phyloP scores from a whole-genome alignment of 1,140 invertebrate genomes.

The Aplysia californica region DNA sequence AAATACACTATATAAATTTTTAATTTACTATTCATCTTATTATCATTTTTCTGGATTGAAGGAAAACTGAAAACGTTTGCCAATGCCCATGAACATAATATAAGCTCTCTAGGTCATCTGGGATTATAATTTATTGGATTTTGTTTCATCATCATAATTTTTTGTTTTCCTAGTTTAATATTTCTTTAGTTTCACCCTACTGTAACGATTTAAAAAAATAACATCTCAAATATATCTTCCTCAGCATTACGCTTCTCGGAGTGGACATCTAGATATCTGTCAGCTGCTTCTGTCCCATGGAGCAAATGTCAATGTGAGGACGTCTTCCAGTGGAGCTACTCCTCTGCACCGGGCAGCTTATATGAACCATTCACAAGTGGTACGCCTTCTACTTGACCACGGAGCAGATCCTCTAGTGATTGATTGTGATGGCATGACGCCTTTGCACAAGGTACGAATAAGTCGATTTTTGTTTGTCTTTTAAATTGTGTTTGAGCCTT shows the following conservation, averaged over 20 bases:
- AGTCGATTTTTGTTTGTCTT: background rate
- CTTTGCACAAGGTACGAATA: slow-evolving; percentile 71
- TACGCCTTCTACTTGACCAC: slow-evolving; percentile 73
- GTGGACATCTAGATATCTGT: slow-evolving; percentile 79
- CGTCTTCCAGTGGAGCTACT: slow-evolving; percentile 79
- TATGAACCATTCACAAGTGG: slow-evolving; percentile 53
- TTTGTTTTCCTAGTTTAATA: background rate
- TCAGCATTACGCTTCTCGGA: slow-evolving; percentile 86
- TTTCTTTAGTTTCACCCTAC: background rate
- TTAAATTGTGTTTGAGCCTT: too few species aligned
- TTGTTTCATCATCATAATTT: background rate
- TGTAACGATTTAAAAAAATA: background rate
- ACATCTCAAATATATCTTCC: slow-evolving; percentile 16
- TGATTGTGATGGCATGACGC: slow-evolving; percentile 84
- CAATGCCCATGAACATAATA: too few species aligned
- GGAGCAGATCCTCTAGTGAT: slow-evolving; percentile 74
- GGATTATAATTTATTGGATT: background rate
- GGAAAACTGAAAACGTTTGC: too few species aligned
- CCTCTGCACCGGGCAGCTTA: slow-evolving; percentile 83
- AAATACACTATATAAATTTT: too few species aligned
- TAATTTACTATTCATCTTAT: too few species aligned
- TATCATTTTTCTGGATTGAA: too few species aligned
- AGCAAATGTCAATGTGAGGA: slow-evolving; percentile 80
- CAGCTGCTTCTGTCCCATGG: slow-evolving; percentile 76
- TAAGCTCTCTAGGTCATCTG: too few species aligned